A percentile compares a stretch with the other conserved stretches of the same genome.
Evolutionary conservation across 1,140 invertebrate species (phyloP).

Genomic region (Hestina assimilis): DNA sequence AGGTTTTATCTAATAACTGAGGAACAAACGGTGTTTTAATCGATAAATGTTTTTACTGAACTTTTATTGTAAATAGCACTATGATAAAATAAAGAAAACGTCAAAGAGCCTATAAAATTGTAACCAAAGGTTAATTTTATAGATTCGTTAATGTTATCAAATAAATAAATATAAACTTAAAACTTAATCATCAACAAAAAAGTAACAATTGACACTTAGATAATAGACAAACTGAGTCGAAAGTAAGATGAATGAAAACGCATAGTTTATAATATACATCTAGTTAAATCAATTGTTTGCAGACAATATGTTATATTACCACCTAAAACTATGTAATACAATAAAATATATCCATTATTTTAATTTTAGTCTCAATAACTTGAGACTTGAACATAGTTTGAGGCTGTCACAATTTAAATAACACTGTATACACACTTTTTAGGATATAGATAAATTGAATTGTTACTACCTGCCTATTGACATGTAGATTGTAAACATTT

Average conservation of each 20-base stretch:
- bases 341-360: slow-evolving; percentile 22
- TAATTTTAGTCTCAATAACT: slow-evolving; percentile 10
- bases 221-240: slow-evolving; percentile 16
- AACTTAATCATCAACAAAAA: neutral
- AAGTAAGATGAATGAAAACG: slow-evolving; percentile 11
- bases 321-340: slow-evolving; percentile 26
- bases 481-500: slow-evolving; percentile 65
- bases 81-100: slow-evolving; percentile 4
- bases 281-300: slow-evolving; percentile 25
- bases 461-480: slow-evolving; percentile 75
- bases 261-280: slow-evolving; percentile 16
- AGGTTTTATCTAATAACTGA: slow-evolving; percentile 52
- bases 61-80: slow-evolving; percentile 50
- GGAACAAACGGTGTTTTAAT: slow-evolving; percentile 56
- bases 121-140: slow-evolving; percentile 17
- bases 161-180: slow-evolving; percentile 14
- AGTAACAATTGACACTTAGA: slow-evolving; percentile 14
- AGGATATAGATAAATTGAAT: slow-evolving; percentile 60
- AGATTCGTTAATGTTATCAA: slow-evolving; percentile 41
- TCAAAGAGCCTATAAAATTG: slow-evolving; percentile 17
- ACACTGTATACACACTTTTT: slow-evolving; percentile 65
- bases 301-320: slow-evolving; percentile 31
- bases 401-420: slow-evolving; percentile 42
- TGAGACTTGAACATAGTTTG: slow-evolving; percentile 16
- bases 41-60: slow-evolving; percentile 49